phyloP scores from a whole-genome alignment of 2,113 vertebrate genomes.

The Chlamydotis undulata region DNA sequence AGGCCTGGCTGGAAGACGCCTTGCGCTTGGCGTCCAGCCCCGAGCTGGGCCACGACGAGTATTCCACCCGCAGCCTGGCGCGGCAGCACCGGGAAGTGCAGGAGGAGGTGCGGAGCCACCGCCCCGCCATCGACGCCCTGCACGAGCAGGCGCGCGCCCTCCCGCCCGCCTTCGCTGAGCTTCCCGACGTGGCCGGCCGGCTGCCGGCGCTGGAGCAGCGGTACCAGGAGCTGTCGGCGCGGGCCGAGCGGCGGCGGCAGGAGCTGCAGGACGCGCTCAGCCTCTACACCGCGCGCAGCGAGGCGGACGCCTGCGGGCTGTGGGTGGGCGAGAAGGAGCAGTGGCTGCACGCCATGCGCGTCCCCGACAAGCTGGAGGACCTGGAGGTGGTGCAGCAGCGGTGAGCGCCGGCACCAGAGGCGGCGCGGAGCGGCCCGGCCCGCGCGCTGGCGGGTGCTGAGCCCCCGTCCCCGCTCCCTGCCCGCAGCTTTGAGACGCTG shows the following conservation, averaged over 20 bases:
- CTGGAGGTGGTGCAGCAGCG: conserved; percentile 95
- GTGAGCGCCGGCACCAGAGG: conserved; percentile 51
- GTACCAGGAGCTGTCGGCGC: conserved; percentile 82
- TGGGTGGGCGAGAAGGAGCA: conserved; percentile 95
- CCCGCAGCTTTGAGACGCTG: conserved; percentile 89
- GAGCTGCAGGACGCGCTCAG: conserved; percentile 88
- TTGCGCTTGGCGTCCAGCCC: conserved; percentile 86
- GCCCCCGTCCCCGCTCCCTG: no score
- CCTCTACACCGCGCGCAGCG: conserved; percentile 90
- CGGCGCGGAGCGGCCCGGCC: no score
- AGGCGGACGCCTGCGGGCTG: conserved; percentile 89
- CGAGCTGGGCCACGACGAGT: conserved; percentile 90
- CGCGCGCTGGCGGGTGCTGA: no score
- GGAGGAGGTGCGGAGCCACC: conserved; percentile 89
- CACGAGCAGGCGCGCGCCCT: conserved; percentile 81
- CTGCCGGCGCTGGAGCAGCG: conserved; percentile 84
- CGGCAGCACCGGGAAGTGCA: conserved; percentile 90
- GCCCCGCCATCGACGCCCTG: conserved; percentile 83
- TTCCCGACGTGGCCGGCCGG: conserved; percentile 75
- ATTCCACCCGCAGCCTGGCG: conserved; percentile 88
- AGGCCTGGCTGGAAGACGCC: conserved; percentile 87
- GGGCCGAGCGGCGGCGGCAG: conserved; percentile 78
- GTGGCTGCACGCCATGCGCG: conserved; percentile 88
- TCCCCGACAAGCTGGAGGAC: conserved; percentile 91
- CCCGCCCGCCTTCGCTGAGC: conserved; percentile 60